A percentile compares a stretch with the other conserved stretches of the same genome.
phyloP scores from a whole-genome alignment of 2,797 vertebrate species.

The Artibeus lituratus region DNA sequence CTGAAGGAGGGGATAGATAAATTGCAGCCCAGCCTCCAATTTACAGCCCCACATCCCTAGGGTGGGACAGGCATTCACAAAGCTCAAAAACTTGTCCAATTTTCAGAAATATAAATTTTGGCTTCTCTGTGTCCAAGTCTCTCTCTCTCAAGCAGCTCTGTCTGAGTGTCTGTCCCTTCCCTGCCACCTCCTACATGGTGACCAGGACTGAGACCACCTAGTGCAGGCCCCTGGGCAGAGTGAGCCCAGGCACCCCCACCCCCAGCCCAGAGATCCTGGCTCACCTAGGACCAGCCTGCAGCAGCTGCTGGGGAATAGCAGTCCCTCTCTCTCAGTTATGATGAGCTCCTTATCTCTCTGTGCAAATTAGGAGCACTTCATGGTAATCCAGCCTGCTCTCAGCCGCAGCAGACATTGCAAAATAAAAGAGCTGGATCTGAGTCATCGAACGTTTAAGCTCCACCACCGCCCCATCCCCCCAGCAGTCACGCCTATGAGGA shows the following conservation, averaged over 20 bases:
- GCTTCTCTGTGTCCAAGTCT: not conserved
- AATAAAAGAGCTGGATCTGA: not conserved
- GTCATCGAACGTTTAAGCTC: not conserved
- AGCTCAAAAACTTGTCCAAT: not conserved
- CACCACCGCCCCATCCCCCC: not conserved
- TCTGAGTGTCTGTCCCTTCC: not conserved
- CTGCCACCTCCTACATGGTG: not conserved
- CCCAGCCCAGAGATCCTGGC: not conserved
- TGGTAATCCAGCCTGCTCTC: not conserved
- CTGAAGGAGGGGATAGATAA: accelerated
- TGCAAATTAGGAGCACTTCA: constrained; percentile 40
- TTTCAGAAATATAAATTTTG: not conserved
- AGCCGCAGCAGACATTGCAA: not conserved
- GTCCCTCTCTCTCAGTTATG: not conserved
- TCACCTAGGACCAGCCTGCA: not conserved
- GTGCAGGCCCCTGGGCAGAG: not conserved
- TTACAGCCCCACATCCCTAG: not conserved
- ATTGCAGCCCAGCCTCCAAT: not conserved
- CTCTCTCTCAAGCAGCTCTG: not conserved
- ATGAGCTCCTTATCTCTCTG: constrained; percentile 36
- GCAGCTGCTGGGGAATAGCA: not conserved
- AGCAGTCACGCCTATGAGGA: not conserved
- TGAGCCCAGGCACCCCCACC: not conserved
- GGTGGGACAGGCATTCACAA: not conserved
- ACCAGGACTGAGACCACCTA: not conserved